Percentiles rank a stretch among this genome's conserved stretches.
These are phyloP conservation scores for Sphyrna mokarran DNA, from an alignment of 2,113 vertebrate genomes.

Conservation along the genomic window DNA sequence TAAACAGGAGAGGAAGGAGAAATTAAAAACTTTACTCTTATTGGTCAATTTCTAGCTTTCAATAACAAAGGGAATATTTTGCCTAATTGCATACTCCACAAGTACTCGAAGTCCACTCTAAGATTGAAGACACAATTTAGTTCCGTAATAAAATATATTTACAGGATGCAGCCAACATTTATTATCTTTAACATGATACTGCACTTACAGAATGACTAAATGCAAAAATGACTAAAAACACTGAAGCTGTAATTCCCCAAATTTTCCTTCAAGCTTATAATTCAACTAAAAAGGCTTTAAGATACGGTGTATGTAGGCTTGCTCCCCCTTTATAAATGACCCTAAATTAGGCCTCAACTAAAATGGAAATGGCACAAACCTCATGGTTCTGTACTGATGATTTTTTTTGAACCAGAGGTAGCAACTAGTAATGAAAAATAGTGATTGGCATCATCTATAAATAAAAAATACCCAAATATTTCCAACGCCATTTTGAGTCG, in stretches of 20 bases:
- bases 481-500: background rate
- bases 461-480: background rate
- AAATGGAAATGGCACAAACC: conserved; percentile 23
- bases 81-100: background rate
- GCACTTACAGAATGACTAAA: background rate
- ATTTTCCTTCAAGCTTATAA: background rate
- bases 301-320: background rate
- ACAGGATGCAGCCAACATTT: background rate
- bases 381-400: background rate
- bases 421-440: background rate
- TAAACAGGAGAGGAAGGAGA: background rate
- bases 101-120: background rate
- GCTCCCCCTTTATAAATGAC: background rate
- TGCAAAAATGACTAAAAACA: background rate
- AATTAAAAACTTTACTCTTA: background rate
- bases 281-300: background rate
- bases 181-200: conserved; percentile 11
- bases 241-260: background rate
- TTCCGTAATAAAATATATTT: background rate
- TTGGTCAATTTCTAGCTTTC: background rate
- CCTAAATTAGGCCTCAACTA: background rate
- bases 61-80: background rate
- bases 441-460: background rate
- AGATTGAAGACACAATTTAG: background rate
- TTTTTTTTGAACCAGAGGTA: background rate